A percentile compares a stretch with the other conserved stretches of the same genome.
These are phyloP conservation scores for Hypsibius dujardini DNA, from an alignment of 1,140 invertebrate species.

Conservation along the genomic window DNA sequence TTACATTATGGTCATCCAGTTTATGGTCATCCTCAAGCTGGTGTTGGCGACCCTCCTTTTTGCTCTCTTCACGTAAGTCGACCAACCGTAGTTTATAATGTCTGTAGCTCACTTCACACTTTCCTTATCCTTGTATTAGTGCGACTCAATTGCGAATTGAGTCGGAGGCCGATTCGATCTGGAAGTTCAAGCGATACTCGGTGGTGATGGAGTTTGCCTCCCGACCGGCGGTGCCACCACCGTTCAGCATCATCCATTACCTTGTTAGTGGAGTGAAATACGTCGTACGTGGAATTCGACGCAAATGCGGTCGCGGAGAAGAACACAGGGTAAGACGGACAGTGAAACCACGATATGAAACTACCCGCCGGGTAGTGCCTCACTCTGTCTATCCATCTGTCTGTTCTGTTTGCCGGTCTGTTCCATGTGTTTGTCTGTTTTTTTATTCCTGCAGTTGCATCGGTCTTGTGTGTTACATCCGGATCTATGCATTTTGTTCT, in stretches of 20 bases:
- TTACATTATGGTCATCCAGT: constrained; percentile 34
- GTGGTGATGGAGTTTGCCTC: constrained; percentile 35
- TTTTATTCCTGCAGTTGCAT: too few species aligned
- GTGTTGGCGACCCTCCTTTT: constrained; percentile 35
- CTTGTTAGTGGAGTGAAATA: constrained; percentile 24
- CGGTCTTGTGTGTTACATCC: too few species aligned
- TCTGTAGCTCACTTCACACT: not conserved
- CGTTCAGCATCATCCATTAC: constrained; percentile 30
- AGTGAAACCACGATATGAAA: too few species aligned
- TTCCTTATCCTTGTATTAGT: constrained; percentile 24
- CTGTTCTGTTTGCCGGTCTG: not conserved
- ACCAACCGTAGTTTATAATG: not conserved
- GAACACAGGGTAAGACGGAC: too few species aligned
- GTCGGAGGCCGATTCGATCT: constrained; percentile 32
- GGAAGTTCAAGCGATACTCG: constrained; percentile 36
- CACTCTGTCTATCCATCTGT: not conserved
- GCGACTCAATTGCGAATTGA: constrained; percentile 31
- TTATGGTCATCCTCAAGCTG: constrained; percentile 34
- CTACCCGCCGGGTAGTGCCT: not conserved
- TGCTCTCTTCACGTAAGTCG: constrained; percentile 34
- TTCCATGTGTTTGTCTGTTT: not conserved
- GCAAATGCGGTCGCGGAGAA: not conserved
- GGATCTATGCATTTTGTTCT: too few species aligned
- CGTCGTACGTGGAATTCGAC: not conserved
- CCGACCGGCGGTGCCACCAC: constrained; percentile 28